Base-by-base conservation (phyloP, 2,888 invertebrate genomes). In the Achlya flavicornis region DNA sequence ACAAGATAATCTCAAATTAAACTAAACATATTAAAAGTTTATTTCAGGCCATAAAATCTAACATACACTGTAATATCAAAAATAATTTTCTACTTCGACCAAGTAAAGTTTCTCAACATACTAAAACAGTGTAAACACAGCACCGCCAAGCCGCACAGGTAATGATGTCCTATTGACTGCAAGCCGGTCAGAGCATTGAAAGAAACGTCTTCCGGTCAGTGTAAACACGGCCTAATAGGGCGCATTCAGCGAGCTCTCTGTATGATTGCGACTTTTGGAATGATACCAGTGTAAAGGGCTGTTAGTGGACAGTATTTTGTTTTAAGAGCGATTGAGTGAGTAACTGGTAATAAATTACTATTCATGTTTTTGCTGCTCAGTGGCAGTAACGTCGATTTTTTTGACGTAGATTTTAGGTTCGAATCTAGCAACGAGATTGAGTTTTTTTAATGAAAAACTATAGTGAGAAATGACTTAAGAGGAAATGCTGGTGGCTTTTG, bases 171-270 rank as follows among this genome's bases (percentile, higher is more conserved):
- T 90, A 90, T 89, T 88, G 89, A 90, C 87, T 88, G 77, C 78
- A 79, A 79, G 78, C 78, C 83, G 80, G 86, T 86, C 87, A 85
- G 84, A 89, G 86, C 85, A 89, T 87, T 88, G 89, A 90, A 90
- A 89, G 90, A 89, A 88, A 88, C 90, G 76, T 86, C 86, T 86
- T 85, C 85, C 90, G 90, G 90, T 90, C 91, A 91, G 87, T 91
- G 88, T 90, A 88, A 87, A 90, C 89, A 90, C 72, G 64, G 77
- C 77, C 85, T 90, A 90, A 88, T 89, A 85, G 87, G 79, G 66
- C 73, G 80, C 80, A 86, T 88, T 88, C 88, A 88, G 46, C 46
- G 38, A 32, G 61, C 71, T 81, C 81, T 80, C 65, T 19, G 71
- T 69, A 67, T 76, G 76, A 81, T 82, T 78, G 75, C 84, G 73